These are phyloP conservation scores for Mesembrinibis cayennensis DNA, from an alignment of 2,113 vertebrate species.

Conservation along the genomic window DNA sequence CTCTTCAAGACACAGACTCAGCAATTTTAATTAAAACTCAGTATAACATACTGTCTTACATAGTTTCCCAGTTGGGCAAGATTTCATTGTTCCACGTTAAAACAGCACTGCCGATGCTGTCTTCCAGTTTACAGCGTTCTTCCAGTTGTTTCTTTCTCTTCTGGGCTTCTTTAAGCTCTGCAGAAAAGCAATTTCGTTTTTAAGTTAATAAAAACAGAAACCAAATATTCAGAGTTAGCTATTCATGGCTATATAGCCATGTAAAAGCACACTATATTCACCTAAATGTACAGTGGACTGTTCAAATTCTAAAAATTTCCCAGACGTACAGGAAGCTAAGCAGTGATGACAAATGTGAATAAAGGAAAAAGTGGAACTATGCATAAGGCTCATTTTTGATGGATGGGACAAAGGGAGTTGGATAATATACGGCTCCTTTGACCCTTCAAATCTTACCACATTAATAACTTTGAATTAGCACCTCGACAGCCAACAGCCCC, in stretches of 20 bases:
- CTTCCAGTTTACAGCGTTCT: slow-evolving; percentile 88
- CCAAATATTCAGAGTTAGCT: not conserved
- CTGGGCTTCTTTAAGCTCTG: slow-evolving; percentile 91
- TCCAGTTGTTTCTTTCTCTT: slow-evolving; percentile 87
- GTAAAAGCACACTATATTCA: not conserved
- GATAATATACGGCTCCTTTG: not conserved
- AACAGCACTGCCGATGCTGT: slow-evolving; percentile 87
- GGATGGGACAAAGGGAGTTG: not conserved
- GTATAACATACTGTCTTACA: slow-evolving; percentile 77
- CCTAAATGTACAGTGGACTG: not conserved
- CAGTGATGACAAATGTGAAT: not conserved
- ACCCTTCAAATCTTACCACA: not conserved
- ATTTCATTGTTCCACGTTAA: slow-evolving; percentile 92
- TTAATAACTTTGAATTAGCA: not conserved
- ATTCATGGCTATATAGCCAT: not conserved
- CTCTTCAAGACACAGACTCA: not conserved
- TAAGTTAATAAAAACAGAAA: not conserved
- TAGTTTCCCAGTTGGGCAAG: slow-evolving; percentile 89
- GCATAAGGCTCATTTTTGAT: not conserved
- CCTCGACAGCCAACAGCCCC: not conserved
- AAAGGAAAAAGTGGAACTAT: not conserved
- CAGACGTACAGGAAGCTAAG: not conserved
- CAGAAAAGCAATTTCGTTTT: not conserved
- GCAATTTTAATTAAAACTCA: slow-evolving; percentile 3
- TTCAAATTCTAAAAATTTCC: not conserved